Evolutionary conservation across 2,113 vertebrate species (phyloP).

Genomic region (Rhombomys opimus): DNA sequence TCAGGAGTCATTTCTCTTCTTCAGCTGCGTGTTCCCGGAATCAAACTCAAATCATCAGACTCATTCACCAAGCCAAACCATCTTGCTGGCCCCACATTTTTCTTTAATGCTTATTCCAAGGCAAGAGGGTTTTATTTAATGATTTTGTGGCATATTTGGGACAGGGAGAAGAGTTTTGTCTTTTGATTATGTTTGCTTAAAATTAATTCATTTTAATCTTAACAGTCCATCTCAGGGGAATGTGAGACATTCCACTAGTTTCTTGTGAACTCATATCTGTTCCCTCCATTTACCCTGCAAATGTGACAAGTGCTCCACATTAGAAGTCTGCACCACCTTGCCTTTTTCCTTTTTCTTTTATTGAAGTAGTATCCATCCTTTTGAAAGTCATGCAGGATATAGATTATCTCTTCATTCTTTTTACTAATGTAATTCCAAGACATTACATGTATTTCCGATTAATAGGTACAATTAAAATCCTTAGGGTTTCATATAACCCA

Average conservation of each 20-base stretch:
- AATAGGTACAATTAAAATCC: background rate
- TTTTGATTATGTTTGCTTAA: conserved; percentile 8
- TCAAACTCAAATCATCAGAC: background rate
- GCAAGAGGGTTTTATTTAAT: background rate
- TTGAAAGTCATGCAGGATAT: background rate
- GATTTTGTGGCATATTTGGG: background rate
- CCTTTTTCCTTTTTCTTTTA: background rate
- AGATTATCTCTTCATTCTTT: background rate
- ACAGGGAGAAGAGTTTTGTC: background rate
- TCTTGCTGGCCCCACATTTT: background rate
- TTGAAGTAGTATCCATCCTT: background rate
- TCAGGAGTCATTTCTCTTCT: background rate
- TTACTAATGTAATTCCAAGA: background rate
- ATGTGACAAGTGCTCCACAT: background rate
- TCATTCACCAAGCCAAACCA: too few relatives aligned
- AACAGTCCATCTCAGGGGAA: background rate
- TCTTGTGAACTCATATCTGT: background rate
- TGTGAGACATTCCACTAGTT: background rate
- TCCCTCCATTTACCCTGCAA: background rate
- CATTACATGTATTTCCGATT: background rate
- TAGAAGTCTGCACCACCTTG: background rate
- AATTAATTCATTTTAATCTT: background rate
- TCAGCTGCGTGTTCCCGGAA: background rate
- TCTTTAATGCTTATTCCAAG: background rate
- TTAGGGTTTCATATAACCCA: background rate